Percentiles rank a stretch among this genome's conserved stretches.
Conservation (phyloP, 2,797 vertebrate species). For the Thamnophis elegans region DNA sequence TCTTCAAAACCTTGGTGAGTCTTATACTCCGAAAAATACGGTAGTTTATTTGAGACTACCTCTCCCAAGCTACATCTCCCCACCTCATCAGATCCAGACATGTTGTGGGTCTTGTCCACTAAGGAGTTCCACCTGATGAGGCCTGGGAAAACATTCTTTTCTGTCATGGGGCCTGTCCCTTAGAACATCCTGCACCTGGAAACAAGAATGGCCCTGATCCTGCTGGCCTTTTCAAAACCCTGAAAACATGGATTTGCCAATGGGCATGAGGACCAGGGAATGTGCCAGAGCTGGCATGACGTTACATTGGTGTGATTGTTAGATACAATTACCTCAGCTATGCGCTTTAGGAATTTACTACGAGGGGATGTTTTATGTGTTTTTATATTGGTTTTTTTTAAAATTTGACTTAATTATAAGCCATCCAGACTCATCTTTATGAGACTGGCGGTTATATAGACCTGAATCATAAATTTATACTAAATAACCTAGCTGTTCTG, state of each 20-base stretch:
- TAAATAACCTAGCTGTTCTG: not conserved
- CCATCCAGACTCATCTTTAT: not conserved
- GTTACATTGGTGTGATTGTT: not conserved
- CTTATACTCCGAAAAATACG: too few relatives aligned
- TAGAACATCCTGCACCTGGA: not conserved
- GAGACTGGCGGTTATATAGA: not conserved
- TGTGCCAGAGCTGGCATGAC: not conserved
- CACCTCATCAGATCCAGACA: not conserved
- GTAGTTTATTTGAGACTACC: not conserved
- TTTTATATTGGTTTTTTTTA: not conserved
- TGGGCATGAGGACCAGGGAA: not conserved
- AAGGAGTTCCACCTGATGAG: not conserved
- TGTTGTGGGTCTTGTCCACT: not conserved
- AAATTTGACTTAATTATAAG: too few relatives aligned
- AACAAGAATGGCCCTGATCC: not conserved
- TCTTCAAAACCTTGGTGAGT: too few relatives aligned
- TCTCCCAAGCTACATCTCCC: not conserved
- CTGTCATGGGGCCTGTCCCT: not conserved
- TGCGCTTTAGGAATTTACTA: not conserved
- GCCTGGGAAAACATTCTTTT: not conserved
- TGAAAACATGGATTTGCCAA: not conserved
- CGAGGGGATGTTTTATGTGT: not conserved
- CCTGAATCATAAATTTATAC: not conserved
- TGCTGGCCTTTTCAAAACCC: not conserved
- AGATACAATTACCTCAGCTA: not conserved